A percentile compares a stretch with the other conserved stretches of the same genome.
Conservation (phyloP, 2,797 vertebrate species). For the Neopelma chrysocephalum region DNA sequence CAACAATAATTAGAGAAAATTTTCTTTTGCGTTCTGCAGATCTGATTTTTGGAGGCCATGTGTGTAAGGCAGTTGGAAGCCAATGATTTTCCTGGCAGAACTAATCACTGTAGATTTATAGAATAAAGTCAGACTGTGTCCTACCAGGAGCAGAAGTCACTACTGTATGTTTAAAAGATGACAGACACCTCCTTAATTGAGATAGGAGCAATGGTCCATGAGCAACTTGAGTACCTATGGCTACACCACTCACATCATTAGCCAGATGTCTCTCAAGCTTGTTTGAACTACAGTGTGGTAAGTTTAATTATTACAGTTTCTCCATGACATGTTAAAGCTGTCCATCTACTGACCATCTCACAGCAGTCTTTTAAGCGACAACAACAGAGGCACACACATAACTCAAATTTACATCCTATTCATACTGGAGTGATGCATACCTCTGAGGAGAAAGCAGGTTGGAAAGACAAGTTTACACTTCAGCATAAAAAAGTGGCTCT, state of each 20-base stretch:
- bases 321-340: not conserved
- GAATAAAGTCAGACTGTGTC: not conserved
- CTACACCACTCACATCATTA: not conserved
- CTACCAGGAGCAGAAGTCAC: not conserved
- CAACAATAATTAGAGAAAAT: constrained; percentile 3
- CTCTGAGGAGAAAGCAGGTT: not conserved
- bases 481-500: not conserved
- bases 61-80: not conserved
- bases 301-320: not conserved
- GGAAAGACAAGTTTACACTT: not conserved
- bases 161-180: not conserved
- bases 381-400: not conserved
- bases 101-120: not conserved
- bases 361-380: not conserved
- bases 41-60: not conserved
- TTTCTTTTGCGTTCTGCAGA: not conserved
- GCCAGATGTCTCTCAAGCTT: not conserved
- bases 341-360: not conserved
- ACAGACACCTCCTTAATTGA: not conserved
- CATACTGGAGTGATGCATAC: not conserved
- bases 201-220: not conserved
- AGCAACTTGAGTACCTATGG: not conserved
- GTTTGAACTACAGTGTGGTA: not conserved
- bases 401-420: not conserved
- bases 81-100: constrained; percentile 2